Evolutionary conservation across 2,113 vertebrate species (phyloP).

Genomic region (Rana temporaria): DNA sequence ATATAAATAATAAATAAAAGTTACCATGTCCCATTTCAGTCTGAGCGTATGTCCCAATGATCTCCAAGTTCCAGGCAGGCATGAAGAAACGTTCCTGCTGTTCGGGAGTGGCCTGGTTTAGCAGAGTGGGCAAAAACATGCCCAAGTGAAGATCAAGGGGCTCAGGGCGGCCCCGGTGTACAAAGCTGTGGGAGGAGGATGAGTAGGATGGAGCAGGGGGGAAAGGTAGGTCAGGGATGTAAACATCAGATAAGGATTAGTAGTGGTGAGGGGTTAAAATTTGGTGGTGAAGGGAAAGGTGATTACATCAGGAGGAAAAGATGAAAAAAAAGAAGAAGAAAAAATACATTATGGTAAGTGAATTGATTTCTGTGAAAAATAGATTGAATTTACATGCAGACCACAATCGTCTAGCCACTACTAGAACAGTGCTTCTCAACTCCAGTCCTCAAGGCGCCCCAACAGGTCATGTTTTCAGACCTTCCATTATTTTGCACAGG

Average conservation of each 20-base stretch:
- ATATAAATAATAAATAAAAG: slow-evolving; percentile 2
- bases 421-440: too few species aligned
- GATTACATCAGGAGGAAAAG: background rate
- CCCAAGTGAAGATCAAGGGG: slow-evolving; percentile 97
- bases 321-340: background rate
- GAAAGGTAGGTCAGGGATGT: slow-evolving; percentile 63
- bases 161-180: slow-evolving; percentile 85
- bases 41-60: slow-evolving; percentile 98
- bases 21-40: slow-evolving; percentile 99
- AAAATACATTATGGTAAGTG: slow-evolving; percentile 33
- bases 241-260: slow-evolving; percentile 64
- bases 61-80: slow-evolving; percentile 95
- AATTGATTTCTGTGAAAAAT: slow-evolving; percentile 17
- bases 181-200: slow-evolving; percentile 77
- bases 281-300: background rate
- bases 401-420: background rate
- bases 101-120: slow-evolving; percentile 93
- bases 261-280: slow-evolving; percentile 64
- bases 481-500: too few species aligned
- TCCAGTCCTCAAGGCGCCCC: too few species aligned
- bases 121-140: slow-evolving; percentile 97
- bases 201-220: slow-evolving; percentile 4
- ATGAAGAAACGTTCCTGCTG: slow-evolving; percentile 98
- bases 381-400: slow-evolving; percentile 3
- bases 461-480: too few species aligned